These are phyloP conservation scores for Machimus atricapillus DNA, from an alignment of 2,888 invertebrate species.

Conservation along the genomic window DNA sequence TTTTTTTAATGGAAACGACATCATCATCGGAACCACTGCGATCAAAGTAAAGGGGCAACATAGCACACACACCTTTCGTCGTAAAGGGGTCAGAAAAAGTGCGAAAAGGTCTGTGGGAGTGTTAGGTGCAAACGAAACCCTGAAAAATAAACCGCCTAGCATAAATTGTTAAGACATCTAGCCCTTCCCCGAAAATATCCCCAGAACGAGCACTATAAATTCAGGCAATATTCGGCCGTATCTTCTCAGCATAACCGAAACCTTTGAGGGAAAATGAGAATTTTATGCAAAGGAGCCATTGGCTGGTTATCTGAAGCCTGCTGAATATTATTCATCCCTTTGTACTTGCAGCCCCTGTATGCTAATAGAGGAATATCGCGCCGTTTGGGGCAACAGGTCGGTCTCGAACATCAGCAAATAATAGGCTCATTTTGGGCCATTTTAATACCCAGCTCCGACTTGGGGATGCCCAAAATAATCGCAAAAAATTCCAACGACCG, in stretches of 20 bases:
- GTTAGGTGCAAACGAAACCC: neutral
- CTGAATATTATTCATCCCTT: slow-evolving; percentile 19
- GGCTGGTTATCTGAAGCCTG: slow-evolving; percentile 10
- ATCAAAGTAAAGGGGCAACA: neutral
- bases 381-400: slow-evolving; percentile 19
- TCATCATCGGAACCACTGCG: neutral
- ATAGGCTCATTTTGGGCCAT: neutral
- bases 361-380: slow-evolving; percentile 20
- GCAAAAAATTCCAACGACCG: neutral
- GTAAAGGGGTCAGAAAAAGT: neutral
- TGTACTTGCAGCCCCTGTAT: neutral
- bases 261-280: neutral
- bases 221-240: neutral
- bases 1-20: neutral
- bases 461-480: neutral
- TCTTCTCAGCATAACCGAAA: neutral
- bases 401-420: slow-evolving; percentile 21
- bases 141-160: neutral
- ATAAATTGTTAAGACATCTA: slow-evolving; percentile 9
- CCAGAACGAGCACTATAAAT: neutral
- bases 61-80: neutral
- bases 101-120: neutral
- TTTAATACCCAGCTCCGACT: neutral
- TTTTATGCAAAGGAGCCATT: slow-evolving; percentile 31
- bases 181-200: neutral